Evolutionary conservation across 2,797 vertebrate genomes (phyloP), one percentile per base, ranked within the genome.

Genomic region (Liparis tanakae): DNA sequence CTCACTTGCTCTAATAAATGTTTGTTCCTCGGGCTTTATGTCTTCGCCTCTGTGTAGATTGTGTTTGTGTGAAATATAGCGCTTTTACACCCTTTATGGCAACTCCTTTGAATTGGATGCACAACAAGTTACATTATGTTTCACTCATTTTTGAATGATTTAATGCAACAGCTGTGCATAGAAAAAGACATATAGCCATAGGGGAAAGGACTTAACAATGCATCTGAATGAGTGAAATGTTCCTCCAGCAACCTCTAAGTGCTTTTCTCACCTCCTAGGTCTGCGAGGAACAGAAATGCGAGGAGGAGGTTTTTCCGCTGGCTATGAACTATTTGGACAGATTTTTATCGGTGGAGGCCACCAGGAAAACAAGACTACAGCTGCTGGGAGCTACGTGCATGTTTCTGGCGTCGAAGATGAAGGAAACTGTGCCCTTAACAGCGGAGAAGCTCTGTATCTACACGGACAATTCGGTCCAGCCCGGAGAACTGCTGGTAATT

Each of bases 241-340:
- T 63, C 57, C 50, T 55, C 8, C 54, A 74, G 33, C 60, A 63
- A 64, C 18, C 41, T 79, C 67, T 71, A 81, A 80, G 41, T 60
- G 12, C 66, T 68, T 50, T 63, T 84, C 80, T 88, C 81, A 50
- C 79, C 80, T 85, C 66, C 15, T 88, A 99, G 98, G 98, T 99
- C 77, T 99, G 98, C 74, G 97, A 99, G 89, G 98, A 99, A 80
- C 97, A 99, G 94, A 98, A 97, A 89, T 99, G 98, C 67, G 98
- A 99, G 94, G 98, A 99, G 90, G 97, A 98, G 89, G 98, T 99
- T 86, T 99, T 99, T 87, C 97, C 97, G 39, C 94, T 98, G 93
- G 98, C 97, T 83, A 98, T 99, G 97, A 99, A 98, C 95, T 99
- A 98, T 94, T 95, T 99, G 96, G 97, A 99, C 94, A 95, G 98